These are phyloP conservation scores for Tautogolabrus adspersus DNA, from an alignment of 2,113 vertebrate species.

Conservation along the genomic window DNA sequence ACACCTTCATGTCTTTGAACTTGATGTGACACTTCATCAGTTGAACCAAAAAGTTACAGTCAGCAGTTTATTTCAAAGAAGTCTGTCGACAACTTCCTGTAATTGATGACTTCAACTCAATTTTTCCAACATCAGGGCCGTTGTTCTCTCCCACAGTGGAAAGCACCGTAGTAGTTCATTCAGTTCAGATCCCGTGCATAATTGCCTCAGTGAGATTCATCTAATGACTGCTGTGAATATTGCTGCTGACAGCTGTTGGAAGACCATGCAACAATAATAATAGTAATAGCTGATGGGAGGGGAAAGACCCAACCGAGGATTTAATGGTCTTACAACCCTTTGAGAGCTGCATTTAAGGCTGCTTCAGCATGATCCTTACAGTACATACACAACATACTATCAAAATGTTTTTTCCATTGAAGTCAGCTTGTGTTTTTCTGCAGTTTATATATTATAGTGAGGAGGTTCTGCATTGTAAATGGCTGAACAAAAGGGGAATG, in stretches of 20 bases:
- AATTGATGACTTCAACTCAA: conserved; percentile 30
- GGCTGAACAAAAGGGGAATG: too few relatives aligned
- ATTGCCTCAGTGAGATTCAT: conserved; percentile 60
- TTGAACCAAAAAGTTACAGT: conserved; percentile 25
- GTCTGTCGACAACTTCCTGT: conserved; percentile 14
- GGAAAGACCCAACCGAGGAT: conserved; percentile 42
- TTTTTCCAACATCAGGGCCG: conserved; percentile 20
- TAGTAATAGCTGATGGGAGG: conserved; percentile 36
- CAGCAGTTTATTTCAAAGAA: conserved; percentile 14
- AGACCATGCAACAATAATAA: conserved; percentile 54
- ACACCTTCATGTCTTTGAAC: not conserved
- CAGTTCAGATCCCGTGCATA: conserved; percentile 26
- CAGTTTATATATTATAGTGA: too few relatives aligned
- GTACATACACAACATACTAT: not conserved
- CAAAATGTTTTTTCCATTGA: not conserved
- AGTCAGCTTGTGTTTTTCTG: not conserved
- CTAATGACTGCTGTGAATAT: conserved; percentile 55
- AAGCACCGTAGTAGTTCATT: conserved; percentile 18
- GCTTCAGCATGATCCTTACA: conserved; percentile 5
- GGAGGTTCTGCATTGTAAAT: too few relatives aligned
- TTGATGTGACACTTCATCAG: conserved; percentile 21
- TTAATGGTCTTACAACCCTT: conserved; percentile 35
- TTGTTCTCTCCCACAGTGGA: conserved; percentile 24
- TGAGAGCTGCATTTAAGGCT: conserved; percentile 10
- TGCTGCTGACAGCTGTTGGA: conserved; percentile 61